Base-by-base conservation (phyloP, 2,797 vertebrate genomes). In the Botia almorhae region DNA sequence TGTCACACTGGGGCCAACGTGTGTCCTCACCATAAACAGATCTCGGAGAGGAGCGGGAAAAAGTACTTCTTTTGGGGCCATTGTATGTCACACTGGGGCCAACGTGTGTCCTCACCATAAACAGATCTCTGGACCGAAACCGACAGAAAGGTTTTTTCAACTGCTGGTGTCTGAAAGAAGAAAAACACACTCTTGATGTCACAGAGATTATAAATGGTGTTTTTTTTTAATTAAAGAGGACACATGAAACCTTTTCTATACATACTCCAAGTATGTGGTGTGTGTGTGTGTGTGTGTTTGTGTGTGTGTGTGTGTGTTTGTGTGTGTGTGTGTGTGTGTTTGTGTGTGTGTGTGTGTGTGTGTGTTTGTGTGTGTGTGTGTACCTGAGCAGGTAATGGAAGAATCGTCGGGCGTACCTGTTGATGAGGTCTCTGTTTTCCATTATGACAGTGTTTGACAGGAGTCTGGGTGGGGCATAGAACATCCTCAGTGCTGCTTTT, bases 321-420 rank as follows among this genome's bases (percentile, higher is more conserved):
- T 61, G 26, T 11, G 39, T 75, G 29, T 67, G 46, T 87, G 93
- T 93, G n/a, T n/a, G 53, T 26, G 53, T 63, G 65, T 80, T 33
- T 56, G 78, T 56, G 61, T 26, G 23, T 26, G 39, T n/a, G n/a
- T n/a, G 53, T 26, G 53, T 63, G 65, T 80, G 43, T 56, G 78
- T 56, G 61, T 26, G 23, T 26, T 21, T n/a, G n/a, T 68, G 74
- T 61, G 26, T 11, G 39, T 75, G 29, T 67, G 46, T 87, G 93
- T 93, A 99, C 98, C 98, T 98, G 93, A 99, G 95, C 80, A 99
- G 94, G 90, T 97, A 96, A 91, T 99, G 97, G 91, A 99, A 99
- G 90, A 99, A 97, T 87, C 97, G 95, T 11, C 97, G 94, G 67
- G 96, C 95, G 0, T 96, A 98, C 91, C 93, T 95, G 91, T 95